Base-by-base conservation (phyloP, 2,113 vertebrate species). In the Cyphomyrus discorhynchus region DNA sequence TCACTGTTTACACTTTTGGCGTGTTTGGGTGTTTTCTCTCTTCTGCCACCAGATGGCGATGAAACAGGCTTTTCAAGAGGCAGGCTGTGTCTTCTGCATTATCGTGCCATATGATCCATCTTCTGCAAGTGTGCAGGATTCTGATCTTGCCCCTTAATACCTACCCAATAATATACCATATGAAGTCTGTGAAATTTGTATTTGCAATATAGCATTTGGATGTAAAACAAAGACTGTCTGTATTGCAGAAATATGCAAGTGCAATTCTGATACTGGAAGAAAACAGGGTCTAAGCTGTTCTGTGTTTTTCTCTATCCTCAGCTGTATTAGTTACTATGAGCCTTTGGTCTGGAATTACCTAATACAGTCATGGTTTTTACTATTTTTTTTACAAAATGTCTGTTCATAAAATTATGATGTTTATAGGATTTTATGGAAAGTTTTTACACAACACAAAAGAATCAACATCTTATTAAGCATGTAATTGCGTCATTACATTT, bases 21-120 rank as follows among this genome's bases (percentile, higher is more conserved):
- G 39, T 50, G 10, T 31, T 19, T 80, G 70, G 2, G 35, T 35
- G 74, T 58, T 89, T 89, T 90, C 84, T 89, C 83, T 90, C n/a
- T 92, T 92, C 53, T 39, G 3, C 93, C 92, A 91, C 92, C 89
- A 97, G 96, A 94, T 95, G 94, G 95, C 94, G 92, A 94, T 97
- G 94, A 96, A 96, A 90, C 94, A 93, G 56, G 95, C 96, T 17
- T 97, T 96, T 92, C 96, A 97, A 92, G 95, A 96, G 92, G 95
- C 95, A 0, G 96, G 96, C 86, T 97, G 94, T 92, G 96, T 97
- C 66, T 96, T 97, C 92, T 97, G 96, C 91, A 88, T 95, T 56
- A 93, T 97, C 88, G 84, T 93, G 7, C 96, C 96, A 0, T 95
- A 95, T 88, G 90, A 92, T 87, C 96, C 96, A 56, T 93, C 92